These are phyloP conservation scores for Eristalis arbustorum DNA, from an alignment of 2,888 invertebrate genomes.

Conservation along the genomic window DNA sequence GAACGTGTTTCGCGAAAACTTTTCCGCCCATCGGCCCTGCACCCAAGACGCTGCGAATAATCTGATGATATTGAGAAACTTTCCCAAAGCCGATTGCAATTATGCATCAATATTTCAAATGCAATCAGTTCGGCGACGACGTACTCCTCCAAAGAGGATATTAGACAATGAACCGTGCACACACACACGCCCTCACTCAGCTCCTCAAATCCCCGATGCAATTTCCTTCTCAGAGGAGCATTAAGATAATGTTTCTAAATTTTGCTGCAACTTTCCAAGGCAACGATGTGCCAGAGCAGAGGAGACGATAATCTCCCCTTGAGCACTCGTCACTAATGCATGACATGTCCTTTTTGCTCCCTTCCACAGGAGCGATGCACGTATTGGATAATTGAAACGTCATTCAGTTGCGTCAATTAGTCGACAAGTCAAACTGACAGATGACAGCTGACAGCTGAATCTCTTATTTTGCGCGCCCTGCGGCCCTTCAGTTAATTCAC, in stretches of 20 bases:
- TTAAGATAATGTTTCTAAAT: slow-evolving; percentile 51
- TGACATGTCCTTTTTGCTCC: too few relatives aligned
- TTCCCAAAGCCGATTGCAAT: slow-evolving; percentile 24
- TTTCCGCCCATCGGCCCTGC: background rate
- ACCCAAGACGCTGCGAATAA: slow-evolving; percentile 12
- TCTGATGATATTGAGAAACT: slow-evolving; percentile 15
- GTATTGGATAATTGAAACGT: background rate
- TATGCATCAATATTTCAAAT: slow-evolving; percentile 54
- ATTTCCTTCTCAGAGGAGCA: slow-evolving; percentile 55
- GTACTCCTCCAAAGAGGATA: slow-evolving; percentile 28
- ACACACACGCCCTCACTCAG: background rate
- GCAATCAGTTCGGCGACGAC: slow-evolving; percentile 40
- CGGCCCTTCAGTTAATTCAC: slow-evolving; percentile 2
- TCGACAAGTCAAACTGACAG: background rate
- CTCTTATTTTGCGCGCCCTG: background rate
- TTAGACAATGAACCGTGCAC: slow-evolving; percentile 18
- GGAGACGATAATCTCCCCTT: background rate
- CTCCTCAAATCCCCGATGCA: slow-evolving; percentile 37
- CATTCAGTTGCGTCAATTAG: slow-evolving; percentile 14
- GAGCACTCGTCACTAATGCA: background rate
- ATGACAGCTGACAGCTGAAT: slow-evolving; percentile 27
- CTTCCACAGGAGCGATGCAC: too few relatives aligned
- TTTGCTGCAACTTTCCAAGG: background rate
- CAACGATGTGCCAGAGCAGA: background rate
- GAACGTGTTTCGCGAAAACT: background rate